Evolutionary conservation across 2,113 vertebrate genomes (phyloP).

Genomic region (Phaetusa simplex): DNA sequence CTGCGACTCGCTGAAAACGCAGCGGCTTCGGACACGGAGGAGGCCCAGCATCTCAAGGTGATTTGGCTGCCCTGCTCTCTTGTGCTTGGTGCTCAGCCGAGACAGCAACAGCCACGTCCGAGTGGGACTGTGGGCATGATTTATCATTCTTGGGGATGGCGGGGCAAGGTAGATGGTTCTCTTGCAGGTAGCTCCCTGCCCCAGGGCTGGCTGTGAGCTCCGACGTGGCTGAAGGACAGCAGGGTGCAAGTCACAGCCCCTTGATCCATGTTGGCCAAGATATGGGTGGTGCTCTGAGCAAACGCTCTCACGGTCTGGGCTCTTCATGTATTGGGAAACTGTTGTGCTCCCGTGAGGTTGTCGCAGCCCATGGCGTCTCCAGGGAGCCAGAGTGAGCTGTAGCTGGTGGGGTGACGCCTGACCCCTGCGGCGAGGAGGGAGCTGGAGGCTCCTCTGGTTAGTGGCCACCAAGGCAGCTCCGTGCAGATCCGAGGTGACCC

Average conservation of each 20-base stretch:
- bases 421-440: not conserved
- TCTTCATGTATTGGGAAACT: accelerated
- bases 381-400: not conserved
- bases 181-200: not conserved
- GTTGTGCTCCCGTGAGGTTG: not conserved
- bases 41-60: slow-evolving; percentile 86
- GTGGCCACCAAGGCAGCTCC: accelerated
- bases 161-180: not conserved
- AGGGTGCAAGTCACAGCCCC: not conserved
- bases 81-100: not conserved
- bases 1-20: slow-evolving; percentile 72
- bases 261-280: not conserved
- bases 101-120: accelerated
- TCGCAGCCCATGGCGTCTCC: not conserved
- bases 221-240: not conserved
- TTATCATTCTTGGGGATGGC: not conserved
- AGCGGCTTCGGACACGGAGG: slow-evolving; percentile 70
- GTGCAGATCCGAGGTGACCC: accelerated
- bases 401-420: not conserved
- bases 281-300: not conserved
- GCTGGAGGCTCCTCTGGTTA: not conserved
- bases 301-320: not conserved
- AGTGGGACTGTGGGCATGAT: not conserved
- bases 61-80: not conserved
- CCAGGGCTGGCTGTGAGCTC: not conserved